Base-by-base conservation (phyloP, 2,113 vertebrate species). In the Chauna torquata region DNA sequence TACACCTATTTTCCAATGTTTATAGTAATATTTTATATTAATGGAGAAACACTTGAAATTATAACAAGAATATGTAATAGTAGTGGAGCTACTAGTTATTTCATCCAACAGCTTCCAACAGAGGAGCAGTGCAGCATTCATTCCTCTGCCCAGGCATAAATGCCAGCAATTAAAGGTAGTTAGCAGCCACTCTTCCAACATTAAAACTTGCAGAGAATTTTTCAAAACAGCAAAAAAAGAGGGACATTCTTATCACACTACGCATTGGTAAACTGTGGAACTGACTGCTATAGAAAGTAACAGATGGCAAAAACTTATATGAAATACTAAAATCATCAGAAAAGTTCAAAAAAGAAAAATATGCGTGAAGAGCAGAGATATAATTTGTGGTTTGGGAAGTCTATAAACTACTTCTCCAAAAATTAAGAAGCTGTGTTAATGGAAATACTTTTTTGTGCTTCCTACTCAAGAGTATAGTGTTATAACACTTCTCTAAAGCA, bases 271-370 rank as follows among this genome's bases (percentile, higher is more conserved):
- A 81, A 71, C 28, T 15, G 15, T 82, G n/a, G 19, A 91, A 78
- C 5, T 0, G 14, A 68, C 64, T 96, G 93, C 80, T 92, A 75
- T 52, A 92, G 81, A 84, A 68, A 16, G 12, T 18, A 86, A 38
- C 81, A 95, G 91, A 91, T 89, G 83, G 86, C 8, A 91, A 96
- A 94, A 84, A 57, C 11, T 58, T 68, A 22, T 6, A 71, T 34
- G 65, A 91, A 92, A 64, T 40, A 84, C 23, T 49, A 12, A 92
- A 91, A 42, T 55, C 22, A 44, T 55, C 61, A 64, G 44, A 36
- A 86, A 89, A 79, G 42, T 89, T 92, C 23, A 84, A 75, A 89
- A 91, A 87, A 85, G 40, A 58, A 82, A 78, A 71, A 18, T 11
- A 59, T 30, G 13, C 42, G 65, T 64, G 16, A 76, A 96, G 36